Base-by-base conservation (phyloP, 2,888 invertebrate genomes). In the Piscicola geometra region DNA sequence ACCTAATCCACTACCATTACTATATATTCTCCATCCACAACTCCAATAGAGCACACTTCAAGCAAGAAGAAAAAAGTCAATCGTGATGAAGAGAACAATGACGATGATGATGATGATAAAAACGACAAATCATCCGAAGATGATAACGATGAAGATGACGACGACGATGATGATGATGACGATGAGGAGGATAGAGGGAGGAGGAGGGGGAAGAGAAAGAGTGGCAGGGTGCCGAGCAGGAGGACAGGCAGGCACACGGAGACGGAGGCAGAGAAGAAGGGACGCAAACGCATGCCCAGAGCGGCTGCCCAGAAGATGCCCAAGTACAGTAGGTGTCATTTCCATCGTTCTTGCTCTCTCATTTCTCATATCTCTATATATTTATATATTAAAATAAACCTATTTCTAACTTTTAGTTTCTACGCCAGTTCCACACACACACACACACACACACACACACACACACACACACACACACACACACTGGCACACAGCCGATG, bases 151-250 rank as follows among this genome's bases (percentile, higher is more conserved):
- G 64, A 76, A 15, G 60, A 66, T 33, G 69, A 74, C 3, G 76
- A 78, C 12, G 77, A 79, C 25, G 60, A 71, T 3, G 80, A 80
- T 15, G 81, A 80, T 35, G 83, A 82, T 18, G 79, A 82, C 52
- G 80, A 75, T 25, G 76, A 75, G 35, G 67, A 50, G n/a, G 71
- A 75, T 41, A 77, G 69, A 28, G 64, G 36, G 30, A 52, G 47
- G 33, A 73, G 67, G 70, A 71, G 60, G 71, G 36, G 41, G 25
- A 77, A 75, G 36, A 75, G 71, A 71, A 28, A 60, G 21, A 47
- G 41, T 41, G 33, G 50, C 15, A 68, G 56, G 1, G 60, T 76
- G 73, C 70, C 77, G 33, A 30, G 56, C 21, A 73, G 76, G 25
- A 32, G 75, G 52, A 75, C 50, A 68, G 33, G 66, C 32, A 66